These are phyloP conservation scores for Zalophus californianus DNA, from an alignment of 2,797 vertebrate genomes.

Conservation along the genomic window DNA sequence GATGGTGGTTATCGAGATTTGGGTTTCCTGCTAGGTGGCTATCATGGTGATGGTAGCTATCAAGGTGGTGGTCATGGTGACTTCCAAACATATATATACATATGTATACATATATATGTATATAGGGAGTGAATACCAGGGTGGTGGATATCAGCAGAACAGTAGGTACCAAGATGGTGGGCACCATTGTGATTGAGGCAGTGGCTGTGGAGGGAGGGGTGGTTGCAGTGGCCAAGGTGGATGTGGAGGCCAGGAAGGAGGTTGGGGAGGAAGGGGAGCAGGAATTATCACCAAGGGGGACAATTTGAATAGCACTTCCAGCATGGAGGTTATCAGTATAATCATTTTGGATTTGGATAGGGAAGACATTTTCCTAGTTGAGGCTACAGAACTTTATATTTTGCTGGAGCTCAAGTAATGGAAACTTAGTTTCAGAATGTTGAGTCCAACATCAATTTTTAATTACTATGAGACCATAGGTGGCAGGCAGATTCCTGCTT, in stretches of 20 bases:
- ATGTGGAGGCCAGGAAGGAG: conserved; percentile 92
- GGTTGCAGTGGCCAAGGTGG: conserved; percentile 87
- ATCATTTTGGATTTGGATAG: conserved; percentile 96
- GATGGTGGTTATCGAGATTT: conserved; percentile 90
- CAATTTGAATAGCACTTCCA: conserved; percentile 99
- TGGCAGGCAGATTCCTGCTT: conserved; percentile 74
- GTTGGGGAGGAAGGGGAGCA: conserved; percentile 96
- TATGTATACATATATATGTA: conserved; percentile 81
- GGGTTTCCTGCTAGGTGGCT: conserved; percentile 90
- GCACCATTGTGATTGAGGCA: conserved; percentile 90
- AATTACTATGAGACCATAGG: conserved; percentile 76
- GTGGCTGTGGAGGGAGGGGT: conserved; percentile 88
- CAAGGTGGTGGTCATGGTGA: conserved; percentile 91
- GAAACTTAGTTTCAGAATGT: conserved; percentile 82
- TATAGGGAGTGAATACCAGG: conserved; percentile 90
- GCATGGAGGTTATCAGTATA: conserved; percentile 97
- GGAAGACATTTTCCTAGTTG: conserved; percentile 96
- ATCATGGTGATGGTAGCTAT: conserved; percentile 89
- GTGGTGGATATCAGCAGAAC: conserved; percentile 90
- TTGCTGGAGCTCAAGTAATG: conserved; percentile 90
- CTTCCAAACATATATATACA: conserved; percentile 88
- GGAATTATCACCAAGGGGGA: conserved; percentile 96
- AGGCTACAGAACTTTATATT: conserved; percentile 86
- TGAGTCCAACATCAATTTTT: conserved; percentile 75
- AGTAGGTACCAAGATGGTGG: conserved; percentile 90